Base-by-base conservation (phyloP, 2,113 vertebrate genomes). In the Hippotragus niger region DNA sequence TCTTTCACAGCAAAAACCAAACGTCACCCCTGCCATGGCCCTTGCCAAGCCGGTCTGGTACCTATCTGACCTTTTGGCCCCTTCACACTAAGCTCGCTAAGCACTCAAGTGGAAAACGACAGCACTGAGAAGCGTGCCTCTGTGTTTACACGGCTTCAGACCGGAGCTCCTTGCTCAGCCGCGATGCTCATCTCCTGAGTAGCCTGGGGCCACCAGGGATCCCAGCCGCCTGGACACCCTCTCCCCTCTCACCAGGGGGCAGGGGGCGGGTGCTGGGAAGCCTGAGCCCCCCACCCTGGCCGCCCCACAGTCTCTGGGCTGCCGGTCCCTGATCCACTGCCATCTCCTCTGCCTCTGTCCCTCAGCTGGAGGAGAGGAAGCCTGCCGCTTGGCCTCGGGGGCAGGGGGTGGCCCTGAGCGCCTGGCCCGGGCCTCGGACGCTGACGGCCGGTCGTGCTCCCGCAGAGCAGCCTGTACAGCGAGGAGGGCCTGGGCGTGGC, bases 391-490 rank as follows among this genome's bases (percentile, higher is more conserved):
- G 15, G 33, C 58, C 58, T 29, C 55, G 0, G 55, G 53, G 67
- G 12, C 4, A 0, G 27, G 23, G 1, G 52, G 57, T 2, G 13
- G 23, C 16, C 16, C 21, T 1, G 14, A 9, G 33, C 8, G 2
- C 43, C 23, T 0, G 21, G 13, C 17, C 3, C 0, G 0, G 13
- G 36, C 36, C 55, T 67, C 27, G 85, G 47, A 97, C 47, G 14
- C n/a, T 90, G 47, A 97, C 50, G 27, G 0, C 0, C 19, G 5
- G 8, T 82, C 89, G 92, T 98, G 64, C 96, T 57, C 87, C 43
- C 93, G 43, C 99, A 99, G 99, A 99, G 99, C 99, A 99, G 99
- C 67, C 99, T 99, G 95, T 99, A 99, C 90, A 98, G 99, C 0
- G 99, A 99, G 98, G 95, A 99, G 4, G 99, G 99, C 85, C 99